Base-by-base conservation (phyloP, 2,113 vertebrate genomes). In the Aphyosemion australe region DNA sequence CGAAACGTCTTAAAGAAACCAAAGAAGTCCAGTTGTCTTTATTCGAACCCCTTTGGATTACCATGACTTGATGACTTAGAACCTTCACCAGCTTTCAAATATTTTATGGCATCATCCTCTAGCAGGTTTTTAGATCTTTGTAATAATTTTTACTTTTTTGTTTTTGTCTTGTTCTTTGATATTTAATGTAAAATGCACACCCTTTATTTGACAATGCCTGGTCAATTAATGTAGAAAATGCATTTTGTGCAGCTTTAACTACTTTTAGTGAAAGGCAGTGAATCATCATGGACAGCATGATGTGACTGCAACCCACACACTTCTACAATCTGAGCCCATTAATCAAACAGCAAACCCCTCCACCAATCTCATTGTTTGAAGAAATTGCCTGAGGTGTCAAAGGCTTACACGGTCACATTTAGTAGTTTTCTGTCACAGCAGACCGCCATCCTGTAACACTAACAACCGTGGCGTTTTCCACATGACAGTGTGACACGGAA, bases 401-500 rank as follows among this genome's bases (percentile, higher is more conserved):
- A 51, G 32, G 5, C n/a, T 8, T 6, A n/a, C 26, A 20, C 5
- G 3, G 42, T 56, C 21, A 20, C 8, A 34, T 53, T n/a, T 32
- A 0, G 0, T 14, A 19, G 60, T 42, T 57, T 37, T 32, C 63
- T 13, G 45, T 69, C 67, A 60, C 49, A 43, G 19, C 3, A 16
- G 15, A 53, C 58, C 50, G 18, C 14, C 0, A 7, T 32, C 41
- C 52, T 26, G 15, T 16, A 39, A 61, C 34, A 14, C 43, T 12
- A 42, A 45, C 51, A 18, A 20, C 63, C 18, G 11, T 8, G 41
- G 12, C 43, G 2, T 21, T 61, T 76, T 9, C 26, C 42, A 41
- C 59, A 18, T n/a, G 42, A 61, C 53, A 46, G 26, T 32, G 11
- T 10, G 56, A 59, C 54, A 49, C 16, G 15, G 18, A 66, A 64